A percentile compares a stretch with the other conserved stretches of the same genome.
phyloP scores from a whole-genome alignment of 2,888 invertebrate genomes.

The Allacma fusca region DNA sequence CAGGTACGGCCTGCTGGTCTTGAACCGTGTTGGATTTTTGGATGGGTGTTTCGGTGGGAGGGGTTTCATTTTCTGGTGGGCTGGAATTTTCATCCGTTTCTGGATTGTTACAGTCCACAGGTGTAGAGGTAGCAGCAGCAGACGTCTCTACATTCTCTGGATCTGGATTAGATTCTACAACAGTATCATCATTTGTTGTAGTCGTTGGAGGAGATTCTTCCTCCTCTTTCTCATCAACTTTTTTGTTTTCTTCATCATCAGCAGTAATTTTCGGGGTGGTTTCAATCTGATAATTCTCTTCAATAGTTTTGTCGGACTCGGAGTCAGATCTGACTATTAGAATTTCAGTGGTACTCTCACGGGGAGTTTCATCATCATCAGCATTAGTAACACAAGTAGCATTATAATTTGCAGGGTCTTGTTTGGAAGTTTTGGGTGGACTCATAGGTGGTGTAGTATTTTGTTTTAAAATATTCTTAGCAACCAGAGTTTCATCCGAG shows the following conservation, averaged over 20 bases:
- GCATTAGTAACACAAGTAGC: background rate
- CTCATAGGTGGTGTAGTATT: constrained; percentile 32
- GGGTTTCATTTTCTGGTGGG: background rate
- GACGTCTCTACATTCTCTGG: background rate
- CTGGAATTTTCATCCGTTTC: background rate
- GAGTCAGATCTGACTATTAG: background rate
- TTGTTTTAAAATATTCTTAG: constrained; percentile 3
- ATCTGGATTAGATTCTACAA: background rate
- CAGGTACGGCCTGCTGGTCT: background rate
- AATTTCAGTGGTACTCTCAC: background rate
- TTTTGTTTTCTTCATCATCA: constrained; percentile 4
- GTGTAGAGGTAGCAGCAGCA: background rate
- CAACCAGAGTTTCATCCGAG: background rate
- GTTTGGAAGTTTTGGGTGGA: constrained; percentile 3
- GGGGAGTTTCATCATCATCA: background rate
- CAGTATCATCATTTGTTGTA: background rate
- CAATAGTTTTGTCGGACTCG: background rate
- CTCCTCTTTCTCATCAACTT: background rate
- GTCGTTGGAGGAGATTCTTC: background rate
- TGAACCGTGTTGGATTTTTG: background rate
- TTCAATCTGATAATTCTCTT: background rate
- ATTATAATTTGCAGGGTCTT: background rate
- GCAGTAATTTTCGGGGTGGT: background rate
- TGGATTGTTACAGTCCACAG: background rate
- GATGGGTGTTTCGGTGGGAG: constrained; percentile 12